Evolutionary conservation across 2,888 invertebrate genomes (phyloP), one percentile per base, ranked within the genome.

Genomic region (Drosophila lacicola): DNA sequence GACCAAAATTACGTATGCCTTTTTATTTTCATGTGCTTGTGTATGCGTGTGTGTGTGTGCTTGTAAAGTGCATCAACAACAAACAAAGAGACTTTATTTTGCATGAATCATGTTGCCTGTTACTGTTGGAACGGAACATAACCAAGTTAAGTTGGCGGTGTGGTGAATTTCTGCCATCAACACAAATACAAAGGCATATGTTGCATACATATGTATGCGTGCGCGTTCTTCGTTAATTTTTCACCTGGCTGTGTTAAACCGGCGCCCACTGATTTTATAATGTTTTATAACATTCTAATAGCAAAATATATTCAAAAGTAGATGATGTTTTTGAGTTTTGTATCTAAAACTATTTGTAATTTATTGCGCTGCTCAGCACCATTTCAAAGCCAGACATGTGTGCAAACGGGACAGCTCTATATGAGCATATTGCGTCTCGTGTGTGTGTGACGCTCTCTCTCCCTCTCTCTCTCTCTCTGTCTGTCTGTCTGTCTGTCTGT

Each of bases 51-150:
- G 57, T 70, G 57, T 68, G n/a, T 62, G 44, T 45, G 66, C 49
- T 64, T 64, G 77, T 60, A 68, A 74, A 76, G 68, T 76, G 65
- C 70, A 80, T 54, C 66, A 81, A 74, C 69, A 74, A 74, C 81
- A 82, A 80, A 79, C 82, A 88, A 88, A 88, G 87, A 80, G 56
- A 58, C 60, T 83, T 81, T 77, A 68, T 80, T 77, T 74, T 82
- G 84, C 55, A 78, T 76, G 83, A 83, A 73, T 80, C 83, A 80
- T 83, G 67, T 46, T 76, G 63, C 60, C 60, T 46, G 56, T 54
- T 68, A 42, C 64, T 57, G 62, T 42, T 77, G 69, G 55, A 74
- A 65, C 58, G 53, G 42, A 63, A 67, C 70, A 70, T 67, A 73
- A 75, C 72, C 78, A 79, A 79, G 65, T 68, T 82, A 57, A 74